Conservation (phyloP, 2,797 vertebrate genomes). For the Geotrypetes seraphini region DNA sequence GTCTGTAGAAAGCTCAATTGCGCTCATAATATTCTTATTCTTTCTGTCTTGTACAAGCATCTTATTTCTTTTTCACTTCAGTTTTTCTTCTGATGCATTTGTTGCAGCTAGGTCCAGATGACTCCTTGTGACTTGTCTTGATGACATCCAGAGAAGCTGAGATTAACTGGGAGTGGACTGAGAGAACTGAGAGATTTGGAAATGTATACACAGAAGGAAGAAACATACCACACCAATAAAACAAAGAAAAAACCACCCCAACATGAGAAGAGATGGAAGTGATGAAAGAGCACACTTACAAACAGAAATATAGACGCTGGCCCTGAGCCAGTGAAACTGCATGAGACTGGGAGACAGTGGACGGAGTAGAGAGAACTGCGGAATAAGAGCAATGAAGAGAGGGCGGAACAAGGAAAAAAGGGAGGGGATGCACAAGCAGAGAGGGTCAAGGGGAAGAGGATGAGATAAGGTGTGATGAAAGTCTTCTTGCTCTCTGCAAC, state of each 20-base stretch:
- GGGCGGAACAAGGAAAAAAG: constrained; percentile 1
- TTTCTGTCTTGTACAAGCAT: too few species aligned
- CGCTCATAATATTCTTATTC: too few species aligned
- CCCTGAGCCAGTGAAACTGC: too few species aligned
- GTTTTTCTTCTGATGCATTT: background rate
- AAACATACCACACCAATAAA: too few species aligned
- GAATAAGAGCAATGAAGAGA: background rate
- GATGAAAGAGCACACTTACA: background rate
- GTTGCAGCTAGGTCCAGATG: background rate
- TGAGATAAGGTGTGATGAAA: constrained; percentile 3
- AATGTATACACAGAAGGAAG: background rate
- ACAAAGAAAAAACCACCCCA: background rate
- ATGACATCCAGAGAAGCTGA: background rate
- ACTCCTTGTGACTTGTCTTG: background rate
- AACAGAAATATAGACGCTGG: too few species aligned
- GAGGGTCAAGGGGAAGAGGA: constrained; percentile 3
- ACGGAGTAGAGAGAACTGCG: too few species aligned
- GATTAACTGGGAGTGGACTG: background rate
- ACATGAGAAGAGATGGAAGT: background rate
- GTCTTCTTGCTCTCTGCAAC: constrained; percentile 3
- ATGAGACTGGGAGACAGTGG: too few species aligned
- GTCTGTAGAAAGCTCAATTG: too few species aligned
- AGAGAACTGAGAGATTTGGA: background rate
- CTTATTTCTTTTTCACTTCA: too few species aligned
- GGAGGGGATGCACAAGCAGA: constrained; percentile 8